phyloP scores from a whole-genome alignment of 2,797 vertebrate genomes.

The Notolepis coatsorum region DNA sequence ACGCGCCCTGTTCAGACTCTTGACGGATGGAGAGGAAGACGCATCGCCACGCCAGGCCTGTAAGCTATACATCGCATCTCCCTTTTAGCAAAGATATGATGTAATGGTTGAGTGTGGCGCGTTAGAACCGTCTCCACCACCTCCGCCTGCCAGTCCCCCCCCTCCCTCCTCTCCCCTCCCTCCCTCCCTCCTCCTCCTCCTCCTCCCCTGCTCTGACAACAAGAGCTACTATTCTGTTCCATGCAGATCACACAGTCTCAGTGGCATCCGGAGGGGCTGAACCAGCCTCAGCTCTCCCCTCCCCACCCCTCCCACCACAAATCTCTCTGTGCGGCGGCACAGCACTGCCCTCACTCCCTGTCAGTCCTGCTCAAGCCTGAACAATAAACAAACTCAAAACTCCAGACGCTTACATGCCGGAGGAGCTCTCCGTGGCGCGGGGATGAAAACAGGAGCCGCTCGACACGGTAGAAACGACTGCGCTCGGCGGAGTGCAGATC shows the following conservation, averaged over 20 bases:
- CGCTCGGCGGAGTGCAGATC: constrained; percentile 6
- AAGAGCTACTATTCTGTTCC: constrained; percentile 65
- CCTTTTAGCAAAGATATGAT: constrained; percentile 57
- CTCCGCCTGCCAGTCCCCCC: no score
- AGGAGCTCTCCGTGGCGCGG: constrained; percentile 44
- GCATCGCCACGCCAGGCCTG: constrained; percentile 18
- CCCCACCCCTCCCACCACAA: constrained; percentile 45
- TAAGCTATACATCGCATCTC: constrained; percentile 9
- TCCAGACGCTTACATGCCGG: constrained; percentile 45
- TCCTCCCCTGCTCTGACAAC: constrained; percentile 61
- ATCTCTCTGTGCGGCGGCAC: no score
- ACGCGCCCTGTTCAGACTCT: constrained; percentile 18
- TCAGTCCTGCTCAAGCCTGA: background rate
- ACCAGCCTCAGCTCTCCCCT: constrained; percentile 51
- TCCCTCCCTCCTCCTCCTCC: background rate
- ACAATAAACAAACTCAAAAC: constrained; percentile 34
- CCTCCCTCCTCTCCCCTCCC: constrained; percentile 30
- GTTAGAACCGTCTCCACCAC: constrained; percentile 50
- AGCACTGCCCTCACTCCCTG: constrained; percentile 41
- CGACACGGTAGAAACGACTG: constrained; percentile 67
- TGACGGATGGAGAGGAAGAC: constrained; percentile 21
- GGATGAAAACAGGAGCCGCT: constrained; percentile 59
- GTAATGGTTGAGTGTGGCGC: constrained; percentile 35
- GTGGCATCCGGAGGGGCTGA: constrained; percentile 60
- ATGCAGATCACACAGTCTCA: constrained; percentile 63